These are phyloP conservation scores for Scrobipalpa costella DNA, from an alignment of 2,888 invertebrate genomes.

Conservation along the genomic window DNA sequence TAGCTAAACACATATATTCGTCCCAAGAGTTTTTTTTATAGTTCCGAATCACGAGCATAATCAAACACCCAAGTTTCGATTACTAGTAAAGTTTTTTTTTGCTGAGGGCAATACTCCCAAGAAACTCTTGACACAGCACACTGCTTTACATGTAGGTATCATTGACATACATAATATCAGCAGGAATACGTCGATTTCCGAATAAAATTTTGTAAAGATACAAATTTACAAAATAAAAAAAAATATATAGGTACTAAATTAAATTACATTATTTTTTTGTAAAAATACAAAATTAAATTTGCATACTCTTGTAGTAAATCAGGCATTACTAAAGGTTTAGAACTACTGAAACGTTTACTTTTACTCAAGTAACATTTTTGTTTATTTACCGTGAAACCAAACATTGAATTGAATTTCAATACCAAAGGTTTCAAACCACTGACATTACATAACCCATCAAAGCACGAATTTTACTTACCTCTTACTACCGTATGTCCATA, in stretches of 20 bases:
- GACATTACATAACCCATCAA: slow-evolving; percentile 25
- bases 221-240: too few species aligned
- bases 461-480: too few species aligned
- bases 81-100: not conserved
- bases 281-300: too few species aligned
- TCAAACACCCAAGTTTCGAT: slow-evolving; percentile 9
- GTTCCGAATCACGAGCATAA: not conserved
- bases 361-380: slow-evolving; percentile 11
- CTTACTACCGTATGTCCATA: too few species aligned
- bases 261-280: too few species aligned
- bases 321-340: slow-evolving; percentile 19
- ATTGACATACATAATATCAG: too few species aligned
- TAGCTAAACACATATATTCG: not conserved
- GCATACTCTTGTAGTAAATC: not conserved
- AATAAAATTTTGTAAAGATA: too few species aligned
- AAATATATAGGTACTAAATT: too few species aligned
- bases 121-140: slow-evolving; percentile 21
- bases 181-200: too few species aligned
- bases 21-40: not conserved
- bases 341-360: slow-evolving; percentile 17
- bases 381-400: slow-evolving; percentile 33
- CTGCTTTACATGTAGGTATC: not conserved
- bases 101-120: not conserved
- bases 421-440: not conserved
- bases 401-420: not conserved